Evolutionary conservation across 2,113 vertebrate genomes (phyloP).

Genomic region (Pampusana beccarii): DNA sequence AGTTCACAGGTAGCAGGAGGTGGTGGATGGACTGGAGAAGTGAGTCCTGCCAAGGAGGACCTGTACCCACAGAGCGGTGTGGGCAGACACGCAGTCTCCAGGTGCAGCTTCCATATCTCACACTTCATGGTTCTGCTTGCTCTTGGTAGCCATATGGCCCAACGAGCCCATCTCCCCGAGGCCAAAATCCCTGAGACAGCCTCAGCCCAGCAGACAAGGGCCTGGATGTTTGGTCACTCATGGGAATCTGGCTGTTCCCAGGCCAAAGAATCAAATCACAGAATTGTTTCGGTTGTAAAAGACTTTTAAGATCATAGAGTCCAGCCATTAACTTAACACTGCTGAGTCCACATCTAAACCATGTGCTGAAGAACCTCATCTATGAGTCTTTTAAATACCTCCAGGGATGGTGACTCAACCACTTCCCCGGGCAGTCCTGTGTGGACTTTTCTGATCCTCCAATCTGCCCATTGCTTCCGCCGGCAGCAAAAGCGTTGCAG

Average conservation of each 20-base stretch:
- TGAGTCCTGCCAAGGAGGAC: neutral
- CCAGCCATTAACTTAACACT: no score
- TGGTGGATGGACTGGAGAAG: neutral
- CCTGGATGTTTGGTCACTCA: neutral
- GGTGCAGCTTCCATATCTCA: rapidly evolving
- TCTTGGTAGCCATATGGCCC: neutral
- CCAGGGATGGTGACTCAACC: no score
- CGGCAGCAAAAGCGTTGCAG: neutral
- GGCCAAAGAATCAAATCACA: neutral
- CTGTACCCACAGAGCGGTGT: neutral
- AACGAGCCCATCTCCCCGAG: neutral
- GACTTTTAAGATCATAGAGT: no score
- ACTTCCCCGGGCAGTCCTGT: neutral
- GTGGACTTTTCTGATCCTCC: neutral
- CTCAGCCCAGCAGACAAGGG: neutral
- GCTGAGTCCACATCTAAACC: no score
- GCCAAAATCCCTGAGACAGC: neutral
- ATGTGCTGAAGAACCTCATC: no score
- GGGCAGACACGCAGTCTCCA: neutral
- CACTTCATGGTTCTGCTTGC: neutral
- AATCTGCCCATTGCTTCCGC: neutral
- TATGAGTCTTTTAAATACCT: no score
- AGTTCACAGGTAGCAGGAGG: neutral
- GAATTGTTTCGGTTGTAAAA: no score
- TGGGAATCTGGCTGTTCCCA: neutral